These are phyloP conservation scores for Plagodis dolabraria DNA, from an alignment of 2,888 invertebrate genomes.

Conservation along the genomic window DNA sequence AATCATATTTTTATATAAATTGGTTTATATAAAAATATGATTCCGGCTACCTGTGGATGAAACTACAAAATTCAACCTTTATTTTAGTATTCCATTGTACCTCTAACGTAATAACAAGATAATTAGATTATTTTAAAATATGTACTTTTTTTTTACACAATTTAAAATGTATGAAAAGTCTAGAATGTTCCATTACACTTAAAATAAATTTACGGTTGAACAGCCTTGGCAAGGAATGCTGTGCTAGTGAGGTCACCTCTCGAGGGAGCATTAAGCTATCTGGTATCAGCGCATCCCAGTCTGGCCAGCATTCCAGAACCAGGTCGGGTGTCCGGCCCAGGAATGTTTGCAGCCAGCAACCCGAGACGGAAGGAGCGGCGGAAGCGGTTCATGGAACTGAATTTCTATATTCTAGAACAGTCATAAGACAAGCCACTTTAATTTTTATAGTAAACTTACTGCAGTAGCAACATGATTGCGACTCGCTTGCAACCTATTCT, in stretches of 20 bases:
- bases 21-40: no score
- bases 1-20: no score
- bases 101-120: no score
- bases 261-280: constrained; percentile 74
- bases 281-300: constrained; percentile 64
- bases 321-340: constrained; percentile 72
- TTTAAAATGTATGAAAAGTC: no score
- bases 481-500: constrained; percentile 27
- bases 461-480: constrained; percentile 29
- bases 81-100: no score
- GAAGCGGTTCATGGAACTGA: constrained; percentile 81
- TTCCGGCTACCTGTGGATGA: no score
- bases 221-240: constrained; percentile 67
- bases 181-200: no score
- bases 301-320: constrained; percentile 75
- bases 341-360: constrained; percentile 79
- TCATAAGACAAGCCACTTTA: constrained; percentile 28
- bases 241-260: constrained; percentile 47
- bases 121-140: no score
- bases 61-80: no score
- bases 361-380: constrained; percentile 84
- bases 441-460: constrained; percentile 42
- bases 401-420: constrained; percentile 44
- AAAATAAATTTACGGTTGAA: constrained; percentile 19
- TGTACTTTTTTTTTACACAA: no score